Base-by-base conservation (phyloP, 1,140 invertebrate genomes). In the Kradibia gibbosae region DNA sequence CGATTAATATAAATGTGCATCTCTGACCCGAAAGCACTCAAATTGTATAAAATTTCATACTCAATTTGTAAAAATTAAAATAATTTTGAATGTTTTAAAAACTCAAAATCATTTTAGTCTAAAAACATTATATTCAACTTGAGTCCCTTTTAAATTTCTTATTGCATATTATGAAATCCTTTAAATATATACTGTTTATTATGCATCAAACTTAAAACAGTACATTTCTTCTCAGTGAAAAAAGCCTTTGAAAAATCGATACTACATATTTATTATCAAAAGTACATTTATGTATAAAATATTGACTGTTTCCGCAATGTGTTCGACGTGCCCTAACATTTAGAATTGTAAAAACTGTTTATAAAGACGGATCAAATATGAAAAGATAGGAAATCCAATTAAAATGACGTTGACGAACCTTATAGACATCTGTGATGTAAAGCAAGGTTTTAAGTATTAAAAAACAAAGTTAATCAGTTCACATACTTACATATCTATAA, bases 261-360 rank as follows among this genome's bases (percentile, higher is more conserved):
- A 81, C 57, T 81, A 48, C 72, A 48, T 75, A 48, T 73, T 81
- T 81, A 75, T 57, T 39, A 79, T 42, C 34, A 48, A 62, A 60
- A 13, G 53, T 20, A 65, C n/a, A 50, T 34, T 67, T 22, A 34
- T 50, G 50, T 17, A 65, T 45, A 48, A 17, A 79, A 57, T 48
- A 75, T 53, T 45, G 45, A 80, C 72, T 74, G 74, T 78, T 42
- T 76, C 80, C 80, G 67, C 80, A 78, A 82, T 82, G 80, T 82
- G 80, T 82, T 82, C 80, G 78, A 72, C 42, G 74, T 42, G n/a
- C 50, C 57, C 36, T 20, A 60, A 42, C 73, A 57, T 70, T 78
- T 22, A n/a, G 31, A 39, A 1, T 36, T 48, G 39, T 45, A 42
- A 36, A 36, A 45, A 60, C 34, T 28, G 74, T n/a, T n/a, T n/a